Percentiles rank a stretch among this genome's conserved stretches.
These are phyloP conservation scores for Apamea crenata DNA, from an alignment of 2,888 invertebrate species.

Conservation along the genomic window DNA sequence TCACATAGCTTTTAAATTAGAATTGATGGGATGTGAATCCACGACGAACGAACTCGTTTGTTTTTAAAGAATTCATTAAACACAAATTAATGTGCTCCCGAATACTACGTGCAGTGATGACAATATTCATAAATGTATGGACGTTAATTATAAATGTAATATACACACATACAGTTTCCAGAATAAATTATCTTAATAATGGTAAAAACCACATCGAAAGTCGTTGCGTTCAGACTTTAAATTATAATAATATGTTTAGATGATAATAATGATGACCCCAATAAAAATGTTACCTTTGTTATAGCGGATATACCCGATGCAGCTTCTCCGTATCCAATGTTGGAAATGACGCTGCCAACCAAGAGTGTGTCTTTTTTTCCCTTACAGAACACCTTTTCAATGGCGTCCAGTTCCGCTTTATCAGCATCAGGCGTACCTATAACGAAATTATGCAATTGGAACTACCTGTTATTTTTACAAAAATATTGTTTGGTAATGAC, in stretches of 20 bases:
- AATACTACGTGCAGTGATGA: not conserved
- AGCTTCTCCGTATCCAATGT: conserved; percentile 86
- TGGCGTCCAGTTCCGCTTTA: conserved; percentile 92
- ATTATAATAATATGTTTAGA: not conserved
- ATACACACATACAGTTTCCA: no score
- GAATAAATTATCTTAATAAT: no score
- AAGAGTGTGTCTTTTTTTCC: conserved; percentile 90
- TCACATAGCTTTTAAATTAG: not conserved
- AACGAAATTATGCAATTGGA: not conserved
- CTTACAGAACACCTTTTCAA: conserved; percentile 90
- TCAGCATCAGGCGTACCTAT: conserved; percentile 90
- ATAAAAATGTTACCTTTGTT: conserved; percentile 86
- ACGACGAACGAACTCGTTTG: not conserved
- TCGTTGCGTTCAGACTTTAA: not conserved
- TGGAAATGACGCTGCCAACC: conserved; percentile 89
- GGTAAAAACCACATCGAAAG: no score
- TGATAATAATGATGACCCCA: not conserved
- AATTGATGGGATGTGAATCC: not conserved
- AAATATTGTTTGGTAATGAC: not conserved
- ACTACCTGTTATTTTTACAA: not conserved
- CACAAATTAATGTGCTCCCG: not conserved
- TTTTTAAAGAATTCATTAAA: not conserved
- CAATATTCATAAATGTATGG: not conserved
- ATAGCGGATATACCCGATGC: conserved; percentile 89
- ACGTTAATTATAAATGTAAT: no score